Base-by-base conservation (phyloP, 1,140 invertebrate species). In the Pachyrhynchus sulphureomaculatus region DNA sequence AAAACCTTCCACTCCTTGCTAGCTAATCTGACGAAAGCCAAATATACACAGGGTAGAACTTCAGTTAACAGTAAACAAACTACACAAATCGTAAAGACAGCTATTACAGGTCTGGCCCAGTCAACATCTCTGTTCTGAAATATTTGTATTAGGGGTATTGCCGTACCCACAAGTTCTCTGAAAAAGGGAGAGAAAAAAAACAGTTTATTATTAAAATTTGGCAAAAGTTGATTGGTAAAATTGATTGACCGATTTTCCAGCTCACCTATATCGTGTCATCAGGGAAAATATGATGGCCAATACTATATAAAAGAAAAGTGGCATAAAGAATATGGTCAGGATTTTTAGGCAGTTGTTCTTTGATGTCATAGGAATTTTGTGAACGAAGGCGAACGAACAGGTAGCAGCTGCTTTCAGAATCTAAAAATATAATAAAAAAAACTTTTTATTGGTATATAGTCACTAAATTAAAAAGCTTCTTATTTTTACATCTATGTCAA, bases 1-100 rank as follows among this genome's bases (percentile, higher is more conserved):
- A 87, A 73, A 2, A 86, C 80, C 58, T 82, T 80, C 84, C 84
- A 87, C 66, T 86, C 84, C 0, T 83, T 81, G 13, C 81, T 83
- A 1, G 83, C 83, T 59, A 86, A 70, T 0, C 76, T 72, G 23
- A 85, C 83, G 21, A 86, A 78, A 20, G 84, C 74, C 2, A 75
- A 75, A 63, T 84, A 86, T 0, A 85, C 75, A 61, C 81, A 72
- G 0, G 84, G 84, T 58, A 84, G 82, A 4, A 87, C 75, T 70
- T 86, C 84, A 4, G 84, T 80, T 53, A 86, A 76, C 0, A 84
- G 80, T 1, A 86, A 76, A 33, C 83, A 83, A 10, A 82, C 78
- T 1, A 82, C 80, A 0, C 83, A 77, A 2, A 86, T 80, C 0
- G 84, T 81, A 44, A 84, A 80, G 13, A 82, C 82, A 1, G 84